Conservation (phyloP, 2,113 vertebrate species). For the Eonycteris spelaea region DNA sequence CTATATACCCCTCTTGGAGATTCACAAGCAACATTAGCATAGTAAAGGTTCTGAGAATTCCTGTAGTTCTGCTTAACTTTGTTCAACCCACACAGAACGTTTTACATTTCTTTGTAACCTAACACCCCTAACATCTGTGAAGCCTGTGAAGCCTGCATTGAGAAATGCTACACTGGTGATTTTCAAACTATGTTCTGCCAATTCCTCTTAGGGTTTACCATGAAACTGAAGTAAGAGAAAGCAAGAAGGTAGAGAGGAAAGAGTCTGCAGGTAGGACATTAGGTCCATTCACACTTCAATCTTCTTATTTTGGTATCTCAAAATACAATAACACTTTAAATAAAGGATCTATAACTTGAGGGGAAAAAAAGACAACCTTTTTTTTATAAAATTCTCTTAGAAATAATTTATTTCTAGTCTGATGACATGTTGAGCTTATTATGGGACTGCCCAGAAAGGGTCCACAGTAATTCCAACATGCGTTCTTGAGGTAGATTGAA, state of each 20-base stretch:
- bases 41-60: conserved; percentile 34
- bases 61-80: not conserved
- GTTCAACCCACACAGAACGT: not conserved
- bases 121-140: conserved; percentile 17
- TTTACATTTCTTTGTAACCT: not conserved
- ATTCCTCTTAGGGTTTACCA: not conserved
- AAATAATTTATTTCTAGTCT: conserved; percentile 37
- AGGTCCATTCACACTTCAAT: not conserved
- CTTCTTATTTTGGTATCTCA: not conserved
- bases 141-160: not conserved
- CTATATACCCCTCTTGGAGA: not conserved
- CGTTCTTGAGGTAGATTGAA: not conserved
- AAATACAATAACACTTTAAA: not conserved
- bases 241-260: not conserved
- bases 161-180: not conserved
- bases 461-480: not conserved
- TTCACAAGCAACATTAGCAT: not conserved
- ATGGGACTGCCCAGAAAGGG: not conserved
- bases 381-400: conserved; percentile 23
- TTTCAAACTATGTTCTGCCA: conserved; percentile 10
- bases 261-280: not conserved
- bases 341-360: not conserved
- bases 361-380: not conserved
- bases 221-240: not conserved
- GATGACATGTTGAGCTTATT: not conserved